Base-by-base conservation (phyloP, 2,888 invertebrate genomes). In the Heliconius ismenius region DNA sequence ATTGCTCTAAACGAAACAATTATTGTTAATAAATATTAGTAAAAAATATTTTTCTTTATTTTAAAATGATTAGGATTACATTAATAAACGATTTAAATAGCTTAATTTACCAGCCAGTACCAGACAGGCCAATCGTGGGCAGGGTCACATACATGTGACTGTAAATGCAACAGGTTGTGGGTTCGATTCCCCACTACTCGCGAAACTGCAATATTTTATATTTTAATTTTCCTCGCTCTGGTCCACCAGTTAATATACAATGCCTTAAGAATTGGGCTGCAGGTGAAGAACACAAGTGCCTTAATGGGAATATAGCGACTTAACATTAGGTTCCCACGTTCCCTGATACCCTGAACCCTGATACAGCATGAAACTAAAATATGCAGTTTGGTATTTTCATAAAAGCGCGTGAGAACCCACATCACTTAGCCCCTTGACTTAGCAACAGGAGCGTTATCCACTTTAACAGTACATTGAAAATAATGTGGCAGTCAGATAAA, bases 401-500 rank as follows among this genome's bases (percentile, higher is more conserved):
- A 3, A 54, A 69, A 54, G 49, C n/a, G 54, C 54, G 54, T 54
- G 69, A 54, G 69, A 54, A 54, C 49, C 28, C 49, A 28, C 69
- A 28, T 69, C 28, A 69, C 54, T 69, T 69, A 28, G 21, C 28
- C 11, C 10, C 28, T 26, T 26, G 2, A 26, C 26, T 26, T 26
- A 26, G 28, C 28, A 69, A 54, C 54, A 36, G 21, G 28, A 13
- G 24, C 28, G 21, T 69, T 69, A 69, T 69, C 69, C 54, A 24
- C 21, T 49, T 67, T 70, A 58, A 32, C 54, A 70, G 70, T 70
- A 58, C 70, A 54, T 58, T 70, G 54, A 58, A 54, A 54, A n/a
- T 69, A 49, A 49, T 69, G 69, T 49, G n/a, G 54, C 69, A 69
- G 69, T 13, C 28, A 28, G 28, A 70, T 70, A 54, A 32, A 70